Conservation (phyloP, 2,797 vertebrate genomes). For the Anas capensis region DNA sequence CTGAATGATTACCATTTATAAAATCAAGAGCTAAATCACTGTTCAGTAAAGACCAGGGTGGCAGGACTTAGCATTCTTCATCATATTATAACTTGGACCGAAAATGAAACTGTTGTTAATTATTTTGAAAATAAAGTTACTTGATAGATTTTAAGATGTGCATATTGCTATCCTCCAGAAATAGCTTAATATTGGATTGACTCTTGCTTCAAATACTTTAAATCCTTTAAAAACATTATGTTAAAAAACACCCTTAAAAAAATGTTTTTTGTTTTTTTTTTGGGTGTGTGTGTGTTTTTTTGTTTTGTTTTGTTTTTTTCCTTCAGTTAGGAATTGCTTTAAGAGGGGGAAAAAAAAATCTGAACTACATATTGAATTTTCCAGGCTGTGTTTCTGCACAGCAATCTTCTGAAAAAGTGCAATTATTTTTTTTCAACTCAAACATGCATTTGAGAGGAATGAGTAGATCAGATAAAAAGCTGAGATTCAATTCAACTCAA, state of each 20-base stretch:
- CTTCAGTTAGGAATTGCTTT: no score
- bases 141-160: not conserved
- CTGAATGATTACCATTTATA: not conserved
- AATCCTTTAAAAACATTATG: conserved; percentile 55
- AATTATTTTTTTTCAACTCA: conserved; percentile 82
- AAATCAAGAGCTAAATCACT: not conserved
- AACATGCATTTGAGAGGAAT: conserved; percentile 85
- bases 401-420: conserved; percentile 82
- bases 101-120: not conserved
- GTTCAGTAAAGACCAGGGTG: not conserved
- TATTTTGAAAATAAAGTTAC: not conserved
- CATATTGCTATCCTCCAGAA: not conserved
- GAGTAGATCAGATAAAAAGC: conserved; percentile 86
- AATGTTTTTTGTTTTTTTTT: no score
- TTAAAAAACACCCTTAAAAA: not conserved
- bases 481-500: conserved; percentile 85
- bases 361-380: conserved; percentile 81
- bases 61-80: not conserved
- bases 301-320: not conserved
- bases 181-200: not conserved
- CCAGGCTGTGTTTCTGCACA: conserved; percentile 78
- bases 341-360: conserved; percentile 32
- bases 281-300: no score
- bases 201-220: conserved; percentile 55
- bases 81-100: not conserved